These are phyloP conservation scores for Cercocebus atys DNA, from an alignment of 2,113 vertebrate genomes.

Conservation along the genomic window DNA sequence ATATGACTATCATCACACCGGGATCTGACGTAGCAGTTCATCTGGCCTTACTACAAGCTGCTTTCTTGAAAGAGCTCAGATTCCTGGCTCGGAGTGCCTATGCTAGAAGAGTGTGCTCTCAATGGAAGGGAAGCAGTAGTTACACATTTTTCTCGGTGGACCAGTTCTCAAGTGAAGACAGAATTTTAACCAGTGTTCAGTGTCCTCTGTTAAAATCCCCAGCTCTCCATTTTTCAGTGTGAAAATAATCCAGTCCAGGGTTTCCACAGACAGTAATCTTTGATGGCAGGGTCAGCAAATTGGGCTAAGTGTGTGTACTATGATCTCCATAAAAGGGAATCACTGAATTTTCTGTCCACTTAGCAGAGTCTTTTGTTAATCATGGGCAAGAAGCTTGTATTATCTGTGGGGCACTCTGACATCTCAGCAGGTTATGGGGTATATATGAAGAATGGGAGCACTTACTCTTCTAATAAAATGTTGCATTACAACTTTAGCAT, in stretches of 20 bases:
- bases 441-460: constrained; percentile 28
- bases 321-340: constrained; percentile 46
- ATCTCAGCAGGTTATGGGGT: constrained; percentile 51
- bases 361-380: constrained; percentile 41
- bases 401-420: constrained; percentile 48
- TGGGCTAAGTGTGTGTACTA: not conserved
- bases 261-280: not conserved
- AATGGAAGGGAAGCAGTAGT: not conserved
- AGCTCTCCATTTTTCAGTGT: not conserved
- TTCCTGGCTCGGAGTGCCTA: not conserved
- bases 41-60: not conserved
- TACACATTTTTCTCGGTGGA: not conserved
- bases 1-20: not conserved
- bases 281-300: constrained; percentile 28
- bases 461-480: constrained; percentile 56
- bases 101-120: not conserved
- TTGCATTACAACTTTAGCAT: not conserved
- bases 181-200: not conserved
- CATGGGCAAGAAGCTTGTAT: constrained; percentile 21
- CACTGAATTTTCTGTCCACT: constrained; percentile 64
- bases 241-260: not conserved
- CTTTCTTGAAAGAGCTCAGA: constrained; percentile 24
- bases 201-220: not conserved
- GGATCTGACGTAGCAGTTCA: not conserved
- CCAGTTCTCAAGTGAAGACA: not conserved